Base-by-base conservation (phyloP, 2,797 vertebrate species). In the Mormyrops attenuatus region DNA sequence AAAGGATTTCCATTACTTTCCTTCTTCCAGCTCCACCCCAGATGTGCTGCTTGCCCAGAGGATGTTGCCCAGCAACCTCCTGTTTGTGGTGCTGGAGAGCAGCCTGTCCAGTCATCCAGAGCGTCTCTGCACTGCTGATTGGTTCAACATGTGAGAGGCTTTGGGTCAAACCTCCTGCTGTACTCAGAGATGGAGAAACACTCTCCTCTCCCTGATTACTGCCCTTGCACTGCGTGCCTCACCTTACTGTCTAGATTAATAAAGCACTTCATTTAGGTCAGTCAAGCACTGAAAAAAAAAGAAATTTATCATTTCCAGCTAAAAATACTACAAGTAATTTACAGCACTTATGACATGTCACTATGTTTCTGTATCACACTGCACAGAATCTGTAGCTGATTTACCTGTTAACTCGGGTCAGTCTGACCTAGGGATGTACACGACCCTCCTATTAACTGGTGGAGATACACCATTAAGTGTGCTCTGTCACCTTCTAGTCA, bases 71-170 rank as follows among this genome's bases (percentile, higher is more conserved):
- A 30, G 82, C 82, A 85, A 85, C 82, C n/a, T 5, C 82, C n/a
- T 85, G 82, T 85, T 85, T 85, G 82, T 85, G 47, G 82, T 30
- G 82, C 49, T 85, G 82, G 47, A 49, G 41, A 47, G 44, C 13
- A 85, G 82, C 82, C 44, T 26, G 82, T 49, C 38, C 49, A 47
- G 47, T 85, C 22, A 52, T 44, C 82, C 44, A 22, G 22, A 52
- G 44, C 82, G 8, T 11, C 73, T 80, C 34, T n/a, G 15, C 6
- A 22, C 77, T 82, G 77, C 7, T n/a, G 77, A 82, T 82, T 47
- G 38, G 41, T 20, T 82, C 77, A 47, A 8, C 77, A 82, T 82
- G 77, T 82, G 77, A 82, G 77, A 44, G 41, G 77, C 60, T 82
- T 82, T 82, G 77, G 77, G 41, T 82, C 77, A 82, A 47, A 82